Percentiles rank a stretch among this genome's conserved stretches.
Conservation (phyloP, 2,888 invertebrate species). For the Apodemia zela region DNA sequence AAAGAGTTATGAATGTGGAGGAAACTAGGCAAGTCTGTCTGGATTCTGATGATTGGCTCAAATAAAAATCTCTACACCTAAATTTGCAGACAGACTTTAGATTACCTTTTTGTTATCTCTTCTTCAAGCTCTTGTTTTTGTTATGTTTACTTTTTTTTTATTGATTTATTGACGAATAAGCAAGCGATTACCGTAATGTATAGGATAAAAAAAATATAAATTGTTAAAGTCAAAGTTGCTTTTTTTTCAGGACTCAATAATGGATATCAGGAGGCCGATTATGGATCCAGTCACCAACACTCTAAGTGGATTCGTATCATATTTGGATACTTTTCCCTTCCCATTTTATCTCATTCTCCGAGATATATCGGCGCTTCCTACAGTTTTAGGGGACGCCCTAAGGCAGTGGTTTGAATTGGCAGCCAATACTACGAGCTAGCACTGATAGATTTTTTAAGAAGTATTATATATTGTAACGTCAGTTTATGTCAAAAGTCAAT, state of each 20-base stretch:
- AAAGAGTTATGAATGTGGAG: no score
- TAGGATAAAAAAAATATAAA: no score
- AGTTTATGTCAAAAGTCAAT: not conserved
- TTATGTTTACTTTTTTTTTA: no score
- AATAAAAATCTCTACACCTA: no score
- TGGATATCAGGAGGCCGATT: conserved; percentile 89
- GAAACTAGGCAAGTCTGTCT: no score
- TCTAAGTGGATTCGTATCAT: conserved; percentile 83
- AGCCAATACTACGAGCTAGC: conserved; percentile 74
- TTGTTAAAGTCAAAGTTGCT: not conserved
- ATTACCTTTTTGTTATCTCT: no score
- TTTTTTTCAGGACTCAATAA: conserved; percentile 90
- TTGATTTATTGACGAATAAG: no score
- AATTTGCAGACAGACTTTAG: no score
- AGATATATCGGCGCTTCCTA: conserved; percentile 92
- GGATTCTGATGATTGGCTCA: no score
- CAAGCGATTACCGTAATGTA: no score
- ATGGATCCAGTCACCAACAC: conserved; percentile 81
- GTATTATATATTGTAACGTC: not conserved
- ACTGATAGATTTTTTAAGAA: not conserved
- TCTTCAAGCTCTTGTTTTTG: no score
- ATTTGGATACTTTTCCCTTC: conserved; percentile 98
- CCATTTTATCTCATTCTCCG: conserved; percentile 97
- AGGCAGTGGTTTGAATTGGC: conserved; percentile 99
- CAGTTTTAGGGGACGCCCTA: conserved; percentile 95